Conservation (phyloP, 2,797 vertebrate genomes). For the Cacajao melanocephalus region DNA sequence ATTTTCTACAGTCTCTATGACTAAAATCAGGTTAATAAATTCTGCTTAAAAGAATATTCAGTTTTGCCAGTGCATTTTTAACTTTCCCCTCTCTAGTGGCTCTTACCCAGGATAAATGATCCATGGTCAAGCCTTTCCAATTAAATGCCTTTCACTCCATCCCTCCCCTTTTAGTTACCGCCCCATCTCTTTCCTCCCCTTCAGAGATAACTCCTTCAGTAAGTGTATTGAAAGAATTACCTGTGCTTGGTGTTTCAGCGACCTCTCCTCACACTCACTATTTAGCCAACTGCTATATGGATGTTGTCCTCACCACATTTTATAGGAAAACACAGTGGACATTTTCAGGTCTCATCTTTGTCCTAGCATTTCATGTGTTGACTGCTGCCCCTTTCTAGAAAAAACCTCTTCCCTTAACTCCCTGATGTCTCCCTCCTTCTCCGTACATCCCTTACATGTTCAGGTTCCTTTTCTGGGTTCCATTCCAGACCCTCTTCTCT, state of each 20-base stretch:
- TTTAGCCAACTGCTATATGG: not conserved
- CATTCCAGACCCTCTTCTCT: not conserved
- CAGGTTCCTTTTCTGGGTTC: not conserved
- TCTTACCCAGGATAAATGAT: not conserved
- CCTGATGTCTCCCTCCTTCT: not conserved
- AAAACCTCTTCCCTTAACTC: not conserved
- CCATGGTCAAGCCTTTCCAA: not conserved
- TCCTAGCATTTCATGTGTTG: not conserved
- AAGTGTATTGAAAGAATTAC: not conserved
- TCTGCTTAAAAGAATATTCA: not conserved
- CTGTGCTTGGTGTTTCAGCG: not conserved
- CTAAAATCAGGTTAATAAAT: not conserved
- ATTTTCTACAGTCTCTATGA: not conserved
- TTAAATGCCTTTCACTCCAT: not conserved
- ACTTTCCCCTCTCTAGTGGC: not conserved
- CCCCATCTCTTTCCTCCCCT: not conserved
- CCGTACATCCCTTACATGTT: rapidly evolving
- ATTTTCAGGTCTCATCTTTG: not conserved
- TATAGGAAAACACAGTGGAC: not conserved
- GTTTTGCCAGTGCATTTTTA: not conserved
- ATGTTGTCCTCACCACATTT: not conserved
- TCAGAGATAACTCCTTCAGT: too few relatives aligned
- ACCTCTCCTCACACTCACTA: not conserved
- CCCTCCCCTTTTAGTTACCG: not conserved
- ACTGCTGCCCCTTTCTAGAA: not conserved